These are phyloP conservation scores for Spea bombifrons DNA, from an alignment of 2,113 vertebrate genomes.

Conservation along the genomic window DNA sequence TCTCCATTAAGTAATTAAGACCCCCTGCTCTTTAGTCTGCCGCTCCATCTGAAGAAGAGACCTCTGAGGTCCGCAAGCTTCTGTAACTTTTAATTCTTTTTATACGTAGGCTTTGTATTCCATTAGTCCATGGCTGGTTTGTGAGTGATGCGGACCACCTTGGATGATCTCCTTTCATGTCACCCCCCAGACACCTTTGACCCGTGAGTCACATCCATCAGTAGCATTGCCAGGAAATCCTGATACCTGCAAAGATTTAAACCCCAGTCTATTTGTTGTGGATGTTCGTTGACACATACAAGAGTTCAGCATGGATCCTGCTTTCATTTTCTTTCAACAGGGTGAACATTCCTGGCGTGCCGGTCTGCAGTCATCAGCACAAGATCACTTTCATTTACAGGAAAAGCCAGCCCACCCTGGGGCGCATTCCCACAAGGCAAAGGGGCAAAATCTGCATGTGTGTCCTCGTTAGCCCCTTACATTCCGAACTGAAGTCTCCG, in stretches of 20 bases:
- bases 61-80: too few species aligned
- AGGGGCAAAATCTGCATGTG: constrained; percentile 6
- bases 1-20: too few species aligned
- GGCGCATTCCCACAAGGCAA: constrained; percentile 16
- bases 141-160: background rate
- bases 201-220: constrained; percentile 4
- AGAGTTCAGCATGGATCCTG: constrained; percentile 4
- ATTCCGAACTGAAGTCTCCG: background rate
- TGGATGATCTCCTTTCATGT: background rate
- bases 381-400: constrained; percentile 18
- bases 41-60: too few species aligned
- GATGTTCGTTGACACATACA: constrained; percentile 17
- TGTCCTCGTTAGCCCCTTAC: constrained; percentile 15
- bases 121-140: too few species aligned
- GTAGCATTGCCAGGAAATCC: constrained; percentile 22
- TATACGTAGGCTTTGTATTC: too few species aligned
- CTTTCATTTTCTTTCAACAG: constrained; percentile 4
- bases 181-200: constrained; percentile 2
- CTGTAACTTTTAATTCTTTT: too few species aligned
- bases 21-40: too few species aligned
- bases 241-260: constrained; percentile 7
- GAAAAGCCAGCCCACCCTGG: constrained; percentile 17
- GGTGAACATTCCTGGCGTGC: constrained; percentile 24
- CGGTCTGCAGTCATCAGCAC: background rate
- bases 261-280: background rate